Conservation (phyloP, 2,797 vertebrate species). For the Pangasius mekongensis region DNA sequence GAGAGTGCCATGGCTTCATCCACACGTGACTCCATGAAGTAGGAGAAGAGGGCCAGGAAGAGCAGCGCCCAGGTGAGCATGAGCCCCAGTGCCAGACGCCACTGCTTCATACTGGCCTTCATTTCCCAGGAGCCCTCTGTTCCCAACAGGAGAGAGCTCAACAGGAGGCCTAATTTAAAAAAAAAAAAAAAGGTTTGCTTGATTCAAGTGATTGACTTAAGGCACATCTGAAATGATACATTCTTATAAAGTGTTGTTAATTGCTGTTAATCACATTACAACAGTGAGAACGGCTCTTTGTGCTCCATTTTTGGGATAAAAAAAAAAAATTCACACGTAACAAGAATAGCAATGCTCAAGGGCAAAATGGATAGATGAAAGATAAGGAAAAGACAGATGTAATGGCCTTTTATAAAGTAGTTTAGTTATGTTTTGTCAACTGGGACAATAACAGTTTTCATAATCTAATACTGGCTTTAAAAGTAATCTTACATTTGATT, state of each 20-base stretch:
- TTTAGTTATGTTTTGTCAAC: neutral
- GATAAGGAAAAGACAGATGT: neutral
- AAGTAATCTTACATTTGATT: neutral
- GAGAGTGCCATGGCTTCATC: constrained; percentile 82
- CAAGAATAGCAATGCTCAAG: neutral
- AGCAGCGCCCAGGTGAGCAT: constrained; percentile 94
- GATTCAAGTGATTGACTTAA: neutral
- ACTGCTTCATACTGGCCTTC: constrained; percentile 84
- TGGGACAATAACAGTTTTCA: neutral
- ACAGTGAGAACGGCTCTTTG: neutral
- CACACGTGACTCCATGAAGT: constrained; percentile 89
- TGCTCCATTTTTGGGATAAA: neutral
- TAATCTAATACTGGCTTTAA: neutral
- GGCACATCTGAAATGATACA: neutral
- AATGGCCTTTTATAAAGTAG: neutral
- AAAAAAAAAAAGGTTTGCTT: neutral
- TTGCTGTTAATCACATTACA: neutral
- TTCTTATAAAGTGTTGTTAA: neutral
- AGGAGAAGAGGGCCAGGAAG: constrained; percentile 90
- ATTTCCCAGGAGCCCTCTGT: constrained; percentile 61
- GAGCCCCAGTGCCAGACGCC: constrained; percentile 89
- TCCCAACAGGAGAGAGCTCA: constrained; percentile 44
- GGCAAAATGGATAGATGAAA: neutral
- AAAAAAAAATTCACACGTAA: neutral
- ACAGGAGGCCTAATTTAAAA: constrained; percentile 50